Conservation (phyloP, 2,797 vertebrate species). For the Antennarius maculatus region DNA sequence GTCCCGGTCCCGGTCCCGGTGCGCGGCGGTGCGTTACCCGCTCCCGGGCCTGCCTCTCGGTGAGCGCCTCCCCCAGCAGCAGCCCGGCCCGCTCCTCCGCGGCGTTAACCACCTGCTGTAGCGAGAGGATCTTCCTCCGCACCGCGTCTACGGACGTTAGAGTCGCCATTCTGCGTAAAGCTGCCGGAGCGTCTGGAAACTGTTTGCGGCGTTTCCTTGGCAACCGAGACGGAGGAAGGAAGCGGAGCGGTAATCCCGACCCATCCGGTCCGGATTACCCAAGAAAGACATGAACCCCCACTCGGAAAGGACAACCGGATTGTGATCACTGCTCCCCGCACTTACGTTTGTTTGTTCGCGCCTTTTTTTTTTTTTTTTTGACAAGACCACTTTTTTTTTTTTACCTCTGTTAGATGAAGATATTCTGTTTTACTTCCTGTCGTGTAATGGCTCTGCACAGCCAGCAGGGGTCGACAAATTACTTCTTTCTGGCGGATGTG, state of each 20-base stretch:
- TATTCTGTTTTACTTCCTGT: no score
- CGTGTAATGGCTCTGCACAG: no score
- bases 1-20: no score
- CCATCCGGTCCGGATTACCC: conserved; percentile 28
- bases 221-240: conserved; percentile 22
- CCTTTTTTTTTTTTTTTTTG: no score
- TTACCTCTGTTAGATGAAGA: no score
- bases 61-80: conserved; percentile 82
- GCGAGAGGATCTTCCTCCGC: conserved; percentile 85
- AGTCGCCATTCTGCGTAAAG: conserved; percentile 72
- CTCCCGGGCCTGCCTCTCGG: conserved; percentile 80
- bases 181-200: not conserved
- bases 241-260: not conserved
- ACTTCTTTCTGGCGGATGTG: no score
- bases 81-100: conserved; percentile 84
- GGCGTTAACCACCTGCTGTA: conserved; percentile 86
- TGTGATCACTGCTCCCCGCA: no score
- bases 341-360: no score
- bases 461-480: no score
- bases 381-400: no score
- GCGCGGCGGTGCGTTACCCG: conserved; percentile 65
- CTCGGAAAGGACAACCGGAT: no score
- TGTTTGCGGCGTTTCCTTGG: conserved; percentile 36
- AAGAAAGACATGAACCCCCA: not conserved
- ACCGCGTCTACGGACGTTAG: conserved; percentile 83